phyloP scores from a whole-genome alignment of 2,888 invertebrate genomes.

The Steinernema carpocapsae region DNA sequence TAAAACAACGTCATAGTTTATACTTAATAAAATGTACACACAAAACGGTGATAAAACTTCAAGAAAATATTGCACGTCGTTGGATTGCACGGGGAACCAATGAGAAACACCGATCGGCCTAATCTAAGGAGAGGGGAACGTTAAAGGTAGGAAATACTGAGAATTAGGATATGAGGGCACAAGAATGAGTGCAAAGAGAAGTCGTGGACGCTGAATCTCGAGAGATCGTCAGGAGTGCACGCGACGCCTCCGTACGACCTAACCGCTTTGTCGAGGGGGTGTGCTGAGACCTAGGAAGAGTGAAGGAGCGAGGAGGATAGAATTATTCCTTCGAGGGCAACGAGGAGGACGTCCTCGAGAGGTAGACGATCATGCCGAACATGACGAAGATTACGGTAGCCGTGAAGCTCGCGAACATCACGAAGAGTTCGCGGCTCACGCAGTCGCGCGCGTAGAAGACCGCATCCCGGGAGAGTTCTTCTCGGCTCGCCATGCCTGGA shows the following conservation, averaged over 20 bases:
- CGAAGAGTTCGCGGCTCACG: conserved; percentile 26
- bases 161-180: neutral
- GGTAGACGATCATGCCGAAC: conserved; percentile 33
- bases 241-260: conserved; percentile 32
- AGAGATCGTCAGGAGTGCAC: conserved; percentile 30
- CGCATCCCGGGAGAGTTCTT: conserved; percentile 2
- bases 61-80: conserved; percentile 26
- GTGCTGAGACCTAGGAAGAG: conserved; percentile 32
- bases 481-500: conserved; percentile 19
- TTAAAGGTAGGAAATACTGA: neutral
- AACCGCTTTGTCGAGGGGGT: conserved; percentile 34
- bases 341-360: conserved; percentile 17
- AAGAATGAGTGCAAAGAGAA: conserved; percentile 26
- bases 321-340: neutral
- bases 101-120: neutral
- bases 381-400: conserved; percentile 29
- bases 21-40: conserved; percentile 1
- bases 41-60: neutral
- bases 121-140: conserved; percentile 5
- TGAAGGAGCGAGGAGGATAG: neutral
- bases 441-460: conserved; percentile 18
- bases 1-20: neutral
- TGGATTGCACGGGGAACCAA: neutral
- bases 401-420: conserved; percentile 23
- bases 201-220: conserved; percentile 35